phyloP scores from a whole-genome alignment of 1,140 invertebrate species.

The Brachionus manjavacas region DNA sequence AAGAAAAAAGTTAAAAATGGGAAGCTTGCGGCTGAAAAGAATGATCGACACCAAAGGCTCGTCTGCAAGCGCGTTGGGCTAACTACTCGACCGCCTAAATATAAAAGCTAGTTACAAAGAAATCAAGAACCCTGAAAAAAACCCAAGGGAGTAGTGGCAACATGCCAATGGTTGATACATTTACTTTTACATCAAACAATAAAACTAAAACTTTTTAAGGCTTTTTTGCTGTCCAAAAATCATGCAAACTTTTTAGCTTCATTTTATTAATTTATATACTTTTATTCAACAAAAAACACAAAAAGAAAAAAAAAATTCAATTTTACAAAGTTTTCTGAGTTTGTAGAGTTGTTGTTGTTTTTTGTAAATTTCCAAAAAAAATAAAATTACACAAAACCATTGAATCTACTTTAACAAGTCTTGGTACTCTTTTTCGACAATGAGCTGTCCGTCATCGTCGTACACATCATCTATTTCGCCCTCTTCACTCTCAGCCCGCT shows the following conservation, averaged over 20 bases:
- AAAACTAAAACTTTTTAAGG: conserved; percentile 26
- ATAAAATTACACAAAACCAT: conserved; percentile 3
- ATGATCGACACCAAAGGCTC: no score
- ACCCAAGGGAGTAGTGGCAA: no score
- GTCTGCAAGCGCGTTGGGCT: no score
- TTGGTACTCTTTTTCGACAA: conserved; percentile 2
- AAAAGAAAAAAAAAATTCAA: not conserved
- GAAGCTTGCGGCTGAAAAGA: no score
- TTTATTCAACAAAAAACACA: not conserved
- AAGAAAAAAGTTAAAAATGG: no score
- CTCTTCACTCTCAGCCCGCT: not conserved
- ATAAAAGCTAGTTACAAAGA: no score
- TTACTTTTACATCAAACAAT: not conserved
- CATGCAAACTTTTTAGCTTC: not conserved
- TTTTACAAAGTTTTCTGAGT: not conserved
- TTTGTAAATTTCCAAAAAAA: not conserved
- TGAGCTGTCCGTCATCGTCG: not conserved
- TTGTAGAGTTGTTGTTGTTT: not conserved
- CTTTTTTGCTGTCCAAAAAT: not conserved
- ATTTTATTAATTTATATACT: not conserved
- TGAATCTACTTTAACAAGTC: not conserved
- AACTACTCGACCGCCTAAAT: no score
- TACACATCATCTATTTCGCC: conserved; percentile 27
- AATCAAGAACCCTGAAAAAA: no score
- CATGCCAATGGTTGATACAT: no score